Evolutionary conservation across 2,888 invertebrate species (phyloP).

Genomic region (Nomada goodeniana): DNA sequence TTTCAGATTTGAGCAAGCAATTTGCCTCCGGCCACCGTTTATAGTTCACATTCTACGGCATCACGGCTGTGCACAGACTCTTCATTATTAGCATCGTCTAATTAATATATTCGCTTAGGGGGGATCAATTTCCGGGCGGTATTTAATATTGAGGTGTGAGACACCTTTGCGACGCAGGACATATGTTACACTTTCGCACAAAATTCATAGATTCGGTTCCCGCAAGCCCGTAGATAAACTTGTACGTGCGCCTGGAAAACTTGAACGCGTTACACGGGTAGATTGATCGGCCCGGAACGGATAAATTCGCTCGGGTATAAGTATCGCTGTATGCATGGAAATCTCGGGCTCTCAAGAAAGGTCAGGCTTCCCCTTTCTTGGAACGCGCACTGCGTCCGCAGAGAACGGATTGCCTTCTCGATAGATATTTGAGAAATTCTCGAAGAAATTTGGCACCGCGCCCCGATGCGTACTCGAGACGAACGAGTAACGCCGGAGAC

Average conservation of each 20-base stretch:
- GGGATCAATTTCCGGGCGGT: no score
- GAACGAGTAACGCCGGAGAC: conserved; percentile 49
- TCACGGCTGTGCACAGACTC: no score
- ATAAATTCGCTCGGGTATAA: neutral
- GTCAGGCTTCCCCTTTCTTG: neutral
- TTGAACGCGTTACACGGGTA: no score
- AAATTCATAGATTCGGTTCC: no score
- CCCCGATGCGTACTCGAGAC: conserved; percentile 51
- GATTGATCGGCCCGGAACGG: neutral
- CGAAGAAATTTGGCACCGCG: conserved; percentile 56
- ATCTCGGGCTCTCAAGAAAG: neutral
- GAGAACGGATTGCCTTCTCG: conserved; percentile 14
- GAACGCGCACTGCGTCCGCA: neutral
- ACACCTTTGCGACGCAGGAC: no score
- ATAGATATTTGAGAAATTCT: conserved; percentile 26
- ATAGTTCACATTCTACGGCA: neutral
- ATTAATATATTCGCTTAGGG: no score
- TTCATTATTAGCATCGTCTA: no score
- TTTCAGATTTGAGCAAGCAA: neutral
- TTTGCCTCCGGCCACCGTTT: neutral
- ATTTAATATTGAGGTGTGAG: no score
- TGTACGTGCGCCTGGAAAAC: no score
- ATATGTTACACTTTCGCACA: no score
- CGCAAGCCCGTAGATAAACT: no score
- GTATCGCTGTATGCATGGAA: neutral